Evolutionary conservation across 2,113 vertebrate species (phyloP), one percentile per base, ranked within the genome.

Genomic region (Rattus rattus): DNA sequence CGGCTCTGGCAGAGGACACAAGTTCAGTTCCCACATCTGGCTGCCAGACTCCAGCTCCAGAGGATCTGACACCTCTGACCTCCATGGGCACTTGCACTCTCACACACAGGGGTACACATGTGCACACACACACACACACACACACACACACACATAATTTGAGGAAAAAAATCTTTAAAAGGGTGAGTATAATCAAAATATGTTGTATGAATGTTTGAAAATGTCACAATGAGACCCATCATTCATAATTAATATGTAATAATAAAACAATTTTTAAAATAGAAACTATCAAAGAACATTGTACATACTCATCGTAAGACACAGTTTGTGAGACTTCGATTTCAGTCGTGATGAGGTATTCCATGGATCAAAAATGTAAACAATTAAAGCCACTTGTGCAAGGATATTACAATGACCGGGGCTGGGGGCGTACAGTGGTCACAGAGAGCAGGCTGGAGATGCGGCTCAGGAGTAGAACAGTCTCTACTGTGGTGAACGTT

Each of bases 331-430:
- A 92, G 54, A 79, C 12, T 73, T 93, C 67, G n/a, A 7, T 65
- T 77, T 93, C 79, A 76, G 47, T 89, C 76, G 65, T 24, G 12
- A 96, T 93, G 79, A 93, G 19, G 47, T 67, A 7, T 76, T 54
- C 52, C n/a, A 73, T 92, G 28, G 54, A 87, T 92, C 6, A 90
- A 72, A 79, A 84, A 43, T 94, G 72, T 73, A 75, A 80, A 76
- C 17, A 88, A 79, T 10, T 83, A 95, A 94, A 95, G 49, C 6
- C 77, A 20, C 30, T 61, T 14, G 9, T 83, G 4, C 52, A 92
- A n/a, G 79, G 47, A 59, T 84, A 72, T 59, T 91, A 11, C 24
- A 92, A 67, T 79, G 88, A 52, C 43, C 63, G 76, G 30, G 24
- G 30, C 28, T 9, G 43, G 0, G 49, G 49, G 49, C 94, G 86